phyloP scores from a whole-genome alignment of 2,888 invertebrate genomes.

The Oscheius sp. region DNA sequence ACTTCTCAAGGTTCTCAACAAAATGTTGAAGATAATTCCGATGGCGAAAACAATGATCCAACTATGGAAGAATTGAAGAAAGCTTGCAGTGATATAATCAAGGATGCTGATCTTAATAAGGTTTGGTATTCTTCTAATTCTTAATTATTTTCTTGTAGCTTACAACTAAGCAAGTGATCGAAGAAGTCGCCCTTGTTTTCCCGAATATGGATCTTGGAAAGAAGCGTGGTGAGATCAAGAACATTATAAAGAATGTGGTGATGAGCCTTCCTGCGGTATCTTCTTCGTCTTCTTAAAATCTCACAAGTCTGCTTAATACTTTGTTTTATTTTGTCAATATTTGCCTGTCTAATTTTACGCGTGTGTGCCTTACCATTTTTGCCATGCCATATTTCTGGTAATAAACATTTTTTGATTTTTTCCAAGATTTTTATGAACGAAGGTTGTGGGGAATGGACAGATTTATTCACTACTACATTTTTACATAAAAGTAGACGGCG shows the following conservation, averaged over 20 bases:
- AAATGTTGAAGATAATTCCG: not conserved
- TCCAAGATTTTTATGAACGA: too few relatives aligned
- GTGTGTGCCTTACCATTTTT: too few relatives aligned
- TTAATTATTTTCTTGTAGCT: not conserved
- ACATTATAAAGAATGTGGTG: not conserved
- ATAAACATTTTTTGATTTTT: too few relatives aligned
- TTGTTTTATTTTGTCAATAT: too few relatives aligned
- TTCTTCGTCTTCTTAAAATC: too few relatives aligned
- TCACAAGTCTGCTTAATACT: too few relatives aligned
- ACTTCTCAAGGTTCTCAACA: not conserved
- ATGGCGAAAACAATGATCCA: too few relatives aligned
- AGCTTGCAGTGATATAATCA: not conserved
- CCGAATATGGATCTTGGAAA: not conserved
- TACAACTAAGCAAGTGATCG: not conserved
- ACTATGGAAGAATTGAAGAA: not conserved
- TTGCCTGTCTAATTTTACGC: too few relatives aligned
- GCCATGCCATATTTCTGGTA: too few relatives aligned
- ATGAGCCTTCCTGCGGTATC: not conserved
- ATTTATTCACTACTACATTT: too few relatives aligned
- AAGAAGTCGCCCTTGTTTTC: not conserved
- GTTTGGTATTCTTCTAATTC: not conserved
- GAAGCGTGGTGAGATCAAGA: conserved; percentile 3
- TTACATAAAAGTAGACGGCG: too few relatives aligned
- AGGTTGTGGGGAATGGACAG: too few relatives aligned
- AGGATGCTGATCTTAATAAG: not conserved